phyloP scores from a whole-genome alignment of 2,797 vertebrate species.

The Sardinella longiceps region DNA sequence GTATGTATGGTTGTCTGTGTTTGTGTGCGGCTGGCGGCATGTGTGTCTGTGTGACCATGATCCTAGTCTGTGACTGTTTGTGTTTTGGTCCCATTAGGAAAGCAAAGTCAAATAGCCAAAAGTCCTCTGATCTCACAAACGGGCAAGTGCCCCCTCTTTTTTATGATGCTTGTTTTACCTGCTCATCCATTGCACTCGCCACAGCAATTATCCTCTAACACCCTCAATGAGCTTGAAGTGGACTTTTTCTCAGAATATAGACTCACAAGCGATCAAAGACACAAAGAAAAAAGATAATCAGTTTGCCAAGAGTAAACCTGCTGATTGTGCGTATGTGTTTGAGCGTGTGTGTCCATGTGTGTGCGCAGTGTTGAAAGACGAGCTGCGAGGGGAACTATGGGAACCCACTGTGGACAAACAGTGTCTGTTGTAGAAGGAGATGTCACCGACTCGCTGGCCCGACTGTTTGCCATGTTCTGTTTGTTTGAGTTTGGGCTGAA shows the following conservation, averaged over 20 bases:
- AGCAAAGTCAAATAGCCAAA: conserved; percentile 30
- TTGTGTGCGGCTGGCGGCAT: too few relatives aligned
- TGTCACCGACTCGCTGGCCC: neutral
- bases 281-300: conserved; percentile 19
- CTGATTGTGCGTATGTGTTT: conserved; percentile 18
- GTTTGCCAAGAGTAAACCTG: conserved; percentile 15
- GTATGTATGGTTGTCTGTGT: neutral
- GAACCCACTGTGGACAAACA: conserved; percentile 18
- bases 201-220: conserved; percentile 6
- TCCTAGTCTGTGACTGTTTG: conserved; percentile 37
- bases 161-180: conserved; percentile 7
- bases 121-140: conserved; percentile 20
- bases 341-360: conserved; percentile 12
- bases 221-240: conserved; percentile 25
- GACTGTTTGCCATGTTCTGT: conserved; percentile 19
- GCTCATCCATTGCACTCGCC: neutral
- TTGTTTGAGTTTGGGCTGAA: conserved; percentile 21
- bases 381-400: conserved; percentile 13
- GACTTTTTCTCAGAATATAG: neutral
- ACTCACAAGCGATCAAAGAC: neutral
- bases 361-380: neutral
- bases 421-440: conserved; percentile 21
- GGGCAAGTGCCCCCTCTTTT: conserved; percentile 1
- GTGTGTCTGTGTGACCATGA: conserved; percentile 17
- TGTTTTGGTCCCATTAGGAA: conserved; percentile 33